Evolutionary conservation across 2,113 vertebrate genomes (phyloP).

Genomic region (Phyllopteryx taeniolatus): DNA sequence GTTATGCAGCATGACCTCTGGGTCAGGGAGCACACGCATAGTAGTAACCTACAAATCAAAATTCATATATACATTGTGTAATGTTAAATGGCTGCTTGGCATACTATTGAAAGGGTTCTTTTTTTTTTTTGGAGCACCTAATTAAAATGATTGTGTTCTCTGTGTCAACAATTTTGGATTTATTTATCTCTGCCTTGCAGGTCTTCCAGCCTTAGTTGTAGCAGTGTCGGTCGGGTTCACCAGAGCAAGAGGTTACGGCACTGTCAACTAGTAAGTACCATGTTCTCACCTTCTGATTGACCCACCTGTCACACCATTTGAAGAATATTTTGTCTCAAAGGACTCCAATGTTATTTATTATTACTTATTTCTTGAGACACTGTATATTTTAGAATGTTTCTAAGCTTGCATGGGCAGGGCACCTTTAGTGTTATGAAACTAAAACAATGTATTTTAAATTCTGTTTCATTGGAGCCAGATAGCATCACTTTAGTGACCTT

Average conservation of each 20-base stretch:
- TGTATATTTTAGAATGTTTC: too few relatives aligned
- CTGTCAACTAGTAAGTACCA: conserved; percentile 86
- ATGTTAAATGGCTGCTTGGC: conserved; percentile 16
- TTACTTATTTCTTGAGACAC: too few relatives aligned
- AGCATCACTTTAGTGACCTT: too few relatives aligned
- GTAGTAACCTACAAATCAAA: conserved; percentile 15
- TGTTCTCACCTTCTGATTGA: not conserved
- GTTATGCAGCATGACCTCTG: conserved; percentile 8
- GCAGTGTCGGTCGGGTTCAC: conserved; percentile 94
- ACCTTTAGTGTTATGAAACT: too few relatives aligned
- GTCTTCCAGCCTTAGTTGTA: conserved; percentile 86
- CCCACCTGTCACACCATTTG: conserved; percentile 1
- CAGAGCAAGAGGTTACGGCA: conserved; percentile 92
- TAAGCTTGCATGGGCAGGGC: too few relatives aligned
- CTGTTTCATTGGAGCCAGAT: too few relatives aligned
- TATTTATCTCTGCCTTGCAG: conserved; percentile 47
- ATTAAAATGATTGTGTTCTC: conserved; percentile 17
- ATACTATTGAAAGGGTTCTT: conserved; percentile 6
- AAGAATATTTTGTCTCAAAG: not conserved
- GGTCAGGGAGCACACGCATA: conserved; percentile 7
- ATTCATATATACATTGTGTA: conserved; percentile 15
- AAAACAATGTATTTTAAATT: too few relatives aligned
- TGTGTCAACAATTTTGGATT: conserved; percentile 22
- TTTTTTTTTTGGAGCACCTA: conserved; percentile 10
- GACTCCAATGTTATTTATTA: too few relatives aligned